Base-by-base conservation (phyloP, 2,797 vertebrate species). In the Gallirallus australis region DNA sequence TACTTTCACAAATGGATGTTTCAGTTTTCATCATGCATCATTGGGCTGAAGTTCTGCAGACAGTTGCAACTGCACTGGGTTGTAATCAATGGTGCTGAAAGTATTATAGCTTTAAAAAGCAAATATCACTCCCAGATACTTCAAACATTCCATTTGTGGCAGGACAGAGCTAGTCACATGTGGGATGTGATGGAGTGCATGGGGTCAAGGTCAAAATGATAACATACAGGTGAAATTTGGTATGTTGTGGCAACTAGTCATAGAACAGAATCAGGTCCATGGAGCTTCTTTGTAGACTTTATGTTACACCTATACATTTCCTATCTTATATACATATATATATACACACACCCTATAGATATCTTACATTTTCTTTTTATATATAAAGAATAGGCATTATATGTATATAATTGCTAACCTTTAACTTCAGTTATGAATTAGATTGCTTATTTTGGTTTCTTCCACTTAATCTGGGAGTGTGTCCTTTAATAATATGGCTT, bases 391-490 rank as follows among this genome's bases (percentile, higher is more conserved):
- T 40, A 50, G 21, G 10, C 19, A 7, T n/a, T 59, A 5, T 54
- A 23, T 10, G 31, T n/a, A 48, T 64, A 37, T 24, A 70, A 37
- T 64, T 87, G 2, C 8, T 71, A 80, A 71, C 19, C 30, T 85
- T 87, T 83, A 54, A 70, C 57, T 64, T 12, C 15, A 33, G 13
- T 50, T 63, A 70, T 42, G 48, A 86, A 70, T 82, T 79, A 72
- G 16, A n/a, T 65, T 81, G 72, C 40, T 79, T 94, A 66, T 91
- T 97, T 94, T 86, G 52, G 17, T 96, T 90, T 89, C 53, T 82
- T 82, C 73, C 63, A n/a, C 64, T 88, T 90, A 76, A 73, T 91
- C 70, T 90, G 59, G 50, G 85, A 93, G 93, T 33, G 4, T 93
- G 81, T 84, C 64, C 70, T 92, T 86, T 82, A 79, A 89, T 89